Evolutionary conservation across 2,113 vertebrate genomes (phyloP).

Genomic region (Canis aureus): DNA sequence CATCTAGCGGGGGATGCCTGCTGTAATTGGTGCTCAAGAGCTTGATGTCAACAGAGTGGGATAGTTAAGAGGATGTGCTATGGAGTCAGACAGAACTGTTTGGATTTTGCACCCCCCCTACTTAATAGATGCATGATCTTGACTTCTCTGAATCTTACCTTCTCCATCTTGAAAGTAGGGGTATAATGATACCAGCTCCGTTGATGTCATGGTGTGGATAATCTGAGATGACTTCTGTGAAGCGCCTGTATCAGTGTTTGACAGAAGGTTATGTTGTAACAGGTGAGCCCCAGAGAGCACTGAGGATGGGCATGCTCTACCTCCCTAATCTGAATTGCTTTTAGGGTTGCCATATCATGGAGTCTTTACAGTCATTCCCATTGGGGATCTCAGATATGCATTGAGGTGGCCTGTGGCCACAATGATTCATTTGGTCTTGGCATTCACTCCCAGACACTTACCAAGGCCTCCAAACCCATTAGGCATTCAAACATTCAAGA

Average conservation of each 20-base stretch:
- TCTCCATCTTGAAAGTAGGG: background rate
- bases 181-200: fast-evolving
- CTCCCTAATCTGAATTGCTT: background rate
- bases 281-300: fast-evolving
- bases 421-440: background rate
- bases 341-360: too few relatives aligned
- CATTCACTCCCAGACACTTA: background rate
- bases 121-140: background rate
- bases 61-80: background rate
- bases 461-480: slow-evolving; percentile 11
- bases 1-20: background rate
- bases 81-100: background rate
- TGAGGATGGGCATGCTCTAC: background rate
- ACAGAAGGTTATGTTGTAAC: background rate
- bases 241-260: background rate
- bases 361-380: background rate
- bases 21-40: background rate
- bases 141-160: background rate
- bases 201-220: background rate
- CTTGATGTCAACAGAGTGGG: background rate
- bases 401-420: background rate
- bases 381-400: background rate
- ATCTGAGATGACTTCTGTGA: background rate
- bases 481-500: background rate
- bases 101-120: background rate